phyloP scores from a whole-genome alignment of 2,797 vertebrate genomes.

The Cyprinodon diabolis region DNA sequence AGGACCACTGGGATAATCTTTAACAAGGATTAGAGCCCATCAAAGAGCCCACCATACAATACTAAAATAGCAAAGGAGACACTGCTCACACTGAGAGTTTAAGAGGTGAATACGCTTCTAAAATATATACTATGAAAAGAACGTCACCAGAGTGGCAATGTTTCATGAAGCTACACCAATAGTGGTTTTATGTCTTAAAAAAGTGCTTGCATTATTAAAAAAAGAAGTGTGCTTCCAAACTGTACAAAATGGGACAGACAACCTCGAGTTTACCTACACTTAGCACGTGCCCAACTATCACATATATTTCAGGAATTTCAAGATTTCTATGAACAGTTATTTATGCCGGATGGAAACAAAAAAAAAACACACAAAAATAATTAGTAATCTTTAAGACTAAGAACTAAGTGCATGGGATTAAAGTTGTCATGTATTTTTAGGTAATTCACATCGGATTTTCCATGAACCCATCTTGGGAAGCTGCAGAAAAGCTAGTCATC shows the following conservation, averaged over 20 bases:
- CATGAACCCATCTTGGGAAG: not conserved
- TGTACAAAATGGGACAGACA: not conserved
- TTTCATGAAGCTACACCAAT: not conserved
- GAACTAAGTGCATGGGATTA: not conserved
- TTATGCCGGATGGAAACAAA: not conserved
- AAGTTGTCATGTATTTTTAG: not conserved
- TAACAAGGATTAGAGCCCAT: slow-evolving; percentile 79
- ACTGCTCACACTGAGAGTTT: slow-evolving; percentile 68
- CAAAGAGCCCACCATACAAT: slow-evolving; percentile 72
- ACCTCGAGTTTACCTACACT: too few species aligned
- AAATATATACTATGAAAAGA: not conserved
- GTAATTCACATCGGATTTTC: not conserved
- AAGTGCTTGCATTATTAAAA: not conserved
- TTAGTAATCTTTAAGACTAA: not conserved
- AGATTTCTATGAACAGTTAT: not conserved
- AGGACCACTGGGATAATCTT: slow-evolving; percentile 82
- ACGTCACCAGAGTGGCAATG: not conserved
- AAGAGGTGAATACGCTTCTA: slow-evolving; percentile 48
- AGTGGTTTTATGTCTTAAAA: not conserved
- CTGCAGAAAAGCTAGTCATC: not conserved
- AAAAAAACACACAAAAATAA: not conserved
- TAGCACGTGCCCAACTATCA: not conserved
- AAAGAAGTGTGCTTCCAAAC: not conserved
- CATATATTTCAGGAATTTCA: not conserved
- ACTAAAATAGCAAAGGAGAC: slow-evolving; percentile 73